These are phyloP conservation scores for Serinus canaria DNA, from an alignment of 2,113 vertebrate genomes.

Conservation along the genomic window DNA sequence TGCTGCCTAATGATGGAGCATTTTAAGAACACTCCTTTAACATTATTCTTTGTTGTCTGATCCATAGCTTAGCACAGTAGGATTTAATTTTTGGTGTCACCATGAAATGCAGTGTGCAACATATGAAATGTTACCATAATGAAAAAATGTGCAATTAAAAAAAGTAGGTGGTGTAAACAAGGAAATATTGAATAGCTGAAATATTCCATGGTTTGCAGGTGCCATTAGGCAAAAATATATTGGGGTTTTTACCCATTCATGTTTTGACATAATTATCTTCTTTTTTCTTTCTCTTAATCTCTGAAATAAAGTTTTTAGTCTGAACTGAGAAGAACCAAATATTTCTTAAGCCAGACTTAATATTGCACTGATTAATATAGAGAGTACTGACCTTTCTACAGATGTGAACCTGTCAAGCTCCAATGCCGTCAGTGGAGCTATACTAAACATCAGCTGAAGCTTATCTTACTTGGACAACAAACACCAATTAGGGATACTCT, in stretches of 20 bases:
- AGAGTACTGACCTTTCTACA: neutral
- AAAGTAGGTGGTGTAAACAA: constrained; percentile 34
- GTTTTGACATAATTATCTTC: neutral
- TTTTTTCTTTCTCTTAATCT: neutral
- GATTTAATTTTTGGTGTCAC: constrained; percentile 66
- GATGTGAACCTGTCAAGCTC: neutral
- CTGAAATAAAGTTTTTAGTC: neutral
- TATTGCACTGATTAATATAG: neutral
- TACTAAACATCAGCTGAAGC: neutral
- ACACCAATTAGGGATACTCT: neutral
- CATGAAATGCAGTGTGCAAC: constrained; percentile 46
- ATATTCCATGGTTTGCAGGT: neutral
- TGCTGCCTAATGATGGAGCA: neutral
- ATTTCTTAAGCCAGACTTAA: neutral
- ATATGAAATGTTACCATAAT: constrained; percentile 65
- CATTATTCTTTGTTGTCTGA: neutral
- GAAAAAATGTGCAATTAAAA: constrained; percentile 54
- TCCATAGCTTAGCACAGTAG: constrained; percentile 1
- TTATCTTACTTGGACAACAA: neutral
- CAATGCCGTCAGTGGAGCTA: neutral
- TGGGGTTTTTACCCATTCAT: neutral
- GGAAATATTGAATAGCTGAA: neutral
- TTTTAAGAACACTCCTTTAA: neutral
- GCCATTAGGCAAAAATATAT: neutral
- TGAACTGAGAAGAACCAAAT: neutral